phyloP scores from a whole-genome alignment of 1,140 invertebrate genomes.

The Steinernema khuongi region DNA sequence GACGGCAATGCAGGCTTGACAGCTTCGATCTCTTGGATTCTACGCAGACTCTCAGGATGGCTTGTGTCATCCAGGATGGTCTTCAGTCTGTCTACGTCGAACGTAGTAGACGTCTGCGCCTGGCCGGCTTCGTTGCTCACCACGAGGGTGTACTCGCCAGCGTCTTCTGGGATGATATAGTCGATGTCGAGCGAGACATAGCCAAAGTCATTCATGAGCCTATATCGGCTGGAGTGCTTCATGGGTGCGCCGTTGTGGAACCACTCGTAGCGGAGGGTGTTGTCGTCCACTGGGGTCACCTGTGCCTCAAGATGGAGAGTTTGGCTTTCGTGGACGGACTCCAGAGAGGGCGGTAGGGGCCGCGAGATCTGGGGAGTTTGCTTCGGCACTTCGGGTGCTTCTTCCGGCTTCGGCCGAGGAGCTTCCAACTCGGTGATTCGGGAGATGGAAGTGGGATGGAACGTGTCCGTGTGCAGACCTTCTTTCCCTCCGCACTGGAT shows the following conservation, averaged over 20 bases:
- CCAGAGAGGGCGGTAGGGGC: conserved; percentile 41
- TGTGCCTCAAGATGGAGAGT: conserved; percentile 57
- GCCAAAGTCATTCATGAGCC: conserved; percentile 71
- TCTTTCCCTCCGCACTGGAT: conserved; percentile 46
- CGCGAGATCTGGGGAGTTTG: conserved; percentile 45
- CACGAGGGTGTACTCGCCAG: conserved; percentile 82
- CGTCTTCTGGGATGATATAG: conserved; percentile 83
- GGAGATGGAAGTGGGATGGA: conserved; percentile 50
- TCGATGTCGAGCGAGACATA: conserved; percentile 85
- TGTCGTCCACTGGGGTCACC: conserved; percentile 50
- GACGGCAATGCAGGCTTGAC: conserved; percentile 63
- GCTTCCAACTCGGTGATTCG: conserved; percentile 53
- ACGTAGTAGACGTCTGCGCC: conserved; percentile 73
- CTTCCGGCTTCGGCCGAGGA: conserved; percentile 44
- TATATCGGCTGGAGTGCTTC: conserved; percentile 68
- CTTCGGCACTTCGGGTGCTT: conserved; percentile 49
- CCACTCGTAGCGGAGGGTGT: conserved; percentile 73
- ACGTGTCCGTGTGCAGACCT: conserved; percentile 49
- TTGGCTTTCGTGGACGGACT: conserved; percentile 49
- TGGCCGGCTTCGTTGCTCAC: conserved; percentile 77
- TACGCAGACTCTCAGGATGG: conserved; percentile 87
- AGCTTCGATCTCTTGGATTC: conserved; percentile 84
- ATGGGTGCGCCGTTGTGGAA: conserved; percentile 84
- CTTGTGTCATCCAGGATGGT: conserved; percentile 84
- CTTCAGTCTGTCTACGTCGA: conserved; percentile 60